phyloP scores from a whole-genome alignment of 92 coral and sea anemone species.

The Blastomussa wellsi region DNA sequence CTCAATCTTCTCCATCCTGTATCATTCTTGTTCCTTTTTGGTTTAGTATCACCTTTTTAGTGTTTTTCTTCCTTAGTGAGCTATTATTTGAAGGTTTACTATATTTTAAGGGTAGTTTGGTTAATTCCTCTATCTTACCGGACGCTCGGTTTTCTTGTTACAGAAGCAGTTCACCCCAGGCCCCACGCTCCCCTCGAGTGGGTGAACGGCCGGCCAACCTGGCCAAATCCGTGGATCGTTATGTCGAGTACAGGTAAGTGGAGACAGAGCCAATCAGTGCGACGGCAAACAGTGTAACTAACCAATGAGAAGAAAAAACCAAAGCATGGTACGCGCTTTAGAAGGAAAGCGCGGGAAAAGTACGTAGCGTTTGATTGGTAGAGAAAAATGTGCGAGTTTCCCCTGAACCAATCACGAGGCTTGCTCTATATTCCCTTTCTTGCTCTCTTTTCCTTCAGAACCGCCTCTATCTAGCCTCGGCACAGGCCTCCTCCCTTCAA shows the following conservation, averaged over 20 bases:
- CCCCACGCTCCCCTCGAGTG: conserved; percentile 43
- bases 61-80: no score
- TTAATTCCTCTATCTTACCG: not conserved
- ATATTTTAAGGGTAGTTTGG: no score
- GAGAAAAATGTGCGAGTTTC: not conserved
- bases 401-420: not conserved
- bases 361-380: not conserved
- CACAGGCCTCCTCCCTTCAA: not conserved
- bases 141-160: not conserved
- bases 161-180: conserved; percentile 40
- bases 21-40: no score
- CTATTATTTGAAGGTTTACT: no score
- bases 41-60: no score
- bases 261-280: not conserved
- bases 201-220: conserved; percentile 21
- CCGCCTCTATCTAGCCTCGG: not conserved
- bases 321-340: not conserved
- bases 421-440: not conserved
- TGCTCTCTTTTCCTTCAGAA: not conserved
- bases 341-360: not conserved
- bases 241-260: conserved; percentile 38
- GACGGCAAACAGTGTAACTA: not conserved
- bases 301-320: not conserved
- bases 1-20: no score
- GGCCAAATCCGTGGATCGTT: conserved; percentile 30